phyloP scores from a whole-genome alignment of 2,888 invertebrate species.

The Ennomos quercinarius region DNA sequence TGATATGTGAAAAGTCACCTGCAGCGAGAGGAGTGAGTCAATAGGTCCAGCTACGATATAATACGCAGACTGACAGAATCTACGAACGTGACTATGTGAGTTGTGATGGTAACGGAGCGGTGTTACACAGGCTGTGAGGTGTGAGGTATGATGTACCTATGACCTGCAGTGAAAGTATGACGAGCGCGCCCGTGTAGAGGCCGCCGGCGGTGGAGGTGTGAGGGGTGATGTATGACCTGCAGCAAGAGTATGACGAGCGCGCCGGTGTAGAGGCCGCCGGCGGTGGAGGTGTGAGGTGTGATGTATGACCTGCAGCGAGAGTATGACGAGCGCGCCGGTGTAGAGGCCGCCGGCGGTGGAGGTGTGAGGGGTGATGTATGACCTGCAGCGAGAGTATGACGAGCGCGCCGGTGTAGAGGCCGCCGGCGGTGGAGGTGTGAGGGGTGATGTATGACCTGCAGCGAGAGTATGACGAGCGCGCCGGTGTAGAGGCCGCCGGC shows the following conservation, averaged over 20 bases:
- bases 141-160: too few species aligned
- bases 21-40: too few species aligned
- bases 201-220: constrained; percentile 92
- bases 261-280: constrained; percentile 94
- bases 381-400: constrained; percentile 81
- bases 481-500: constrained; percentile 95
- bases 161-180: constrained; percentile 79
- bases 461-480: constrained; percentile 75
- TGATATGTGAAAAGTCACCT: too few species aligned
- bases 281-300: constrained; percentile 85
- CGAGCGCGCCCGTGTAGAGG: constrained; percentile 89
- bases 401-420: constrained; percentile 90
- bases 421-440: constrained; percentile 91
- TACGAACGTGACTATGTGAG: too few species aligned
- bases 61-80: too few species aligned
- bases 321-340: constrained; percentile 87
- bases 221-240: constrained; percentile 60
- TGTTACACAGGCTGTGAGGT: too few species aligned
- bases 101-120: too few species aligned
- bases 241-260: constrained; percentile 76
- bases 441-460: constrained; percentile 64
- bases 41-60: too few species aligned
- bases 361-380: constrained; percentile 46
- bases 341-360: constrained; percentile 95
- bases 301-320: constrained; percentile 72